These are phyloP conservation scores for Dreissena rostriformis DNA, from an alignment of 1,140 invertebrate species.

Conservation along the genomic window DNA sequence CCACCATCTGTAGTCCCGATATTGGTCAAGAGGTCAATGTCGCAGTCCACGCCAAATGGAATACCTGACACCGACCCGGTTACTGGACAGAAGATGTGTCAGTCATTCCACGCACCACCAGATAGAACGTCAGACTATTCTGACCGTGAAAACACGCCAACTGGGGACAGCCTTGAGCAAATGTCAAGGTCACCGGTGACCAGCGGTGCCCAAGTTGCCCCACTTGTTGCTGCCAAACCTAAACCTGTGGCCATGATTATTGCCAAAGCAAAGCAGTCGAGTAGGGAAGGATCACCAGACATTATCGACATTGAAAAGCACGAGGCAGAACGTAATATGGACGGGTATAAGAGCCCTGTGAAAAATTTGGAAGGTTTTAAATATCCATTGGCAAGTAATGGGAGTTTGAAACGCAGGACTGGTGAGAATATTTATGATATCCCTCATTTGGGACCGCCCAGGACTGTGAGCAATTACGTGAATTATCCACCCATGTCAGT, in stretches of 20 bases:
- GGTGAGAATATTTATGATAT: conserved; percentile 76
- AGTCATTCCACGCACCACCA: conserved; percentile 85
- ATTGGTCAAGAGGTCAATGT: conserved; percentile 78
- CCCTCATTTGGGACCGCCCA: conserved; percentile 65
- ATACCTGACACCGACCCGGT: conserved; percentile 61
- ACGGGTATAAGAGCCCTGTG: conserved; percentile 64
- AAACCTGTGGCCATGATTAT: conserved; percentile 92
- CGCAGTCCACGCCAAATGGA: conserved; percentile 61
- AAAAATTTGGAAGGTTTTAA: conserved; percentile 48
- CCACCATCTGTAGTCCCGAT: conserved; percentile 82
- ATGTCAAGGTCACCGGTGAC: conserved; percentile 49
- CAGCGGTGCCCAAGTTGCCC: conserved; percentile 87
- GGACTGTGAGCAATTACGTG: conserved; percentile 55
- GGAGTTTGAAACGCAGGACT: conserved; percentile 58
- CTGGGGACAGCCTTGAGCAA: conserved; percentile 58
- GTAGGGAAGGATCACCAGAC: conserved; percentile 72
- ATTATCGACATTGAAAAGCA: conserved; percentile 70
- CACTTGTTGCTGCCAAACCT: conserved; percentile 87
- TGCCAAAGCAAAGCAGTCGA: conserved; percentile 83
- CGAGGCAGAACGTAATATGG: conserved; percentile 68
- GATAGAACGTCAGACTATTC: conserved; percentile 56
- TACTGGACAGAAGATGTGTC: conserved; percentile 86
- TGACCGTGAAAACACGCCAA: conserved; percentile 69
- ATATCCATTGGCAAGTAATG: conserved; percentile 43
- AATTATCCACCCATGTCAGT: conserved; percentile 60